These are phyloP conservation scores for Tyrannus savana DNA, from an alignment of 2,113 vertebrate genomes.

Conservation along the genomic window DNA sequence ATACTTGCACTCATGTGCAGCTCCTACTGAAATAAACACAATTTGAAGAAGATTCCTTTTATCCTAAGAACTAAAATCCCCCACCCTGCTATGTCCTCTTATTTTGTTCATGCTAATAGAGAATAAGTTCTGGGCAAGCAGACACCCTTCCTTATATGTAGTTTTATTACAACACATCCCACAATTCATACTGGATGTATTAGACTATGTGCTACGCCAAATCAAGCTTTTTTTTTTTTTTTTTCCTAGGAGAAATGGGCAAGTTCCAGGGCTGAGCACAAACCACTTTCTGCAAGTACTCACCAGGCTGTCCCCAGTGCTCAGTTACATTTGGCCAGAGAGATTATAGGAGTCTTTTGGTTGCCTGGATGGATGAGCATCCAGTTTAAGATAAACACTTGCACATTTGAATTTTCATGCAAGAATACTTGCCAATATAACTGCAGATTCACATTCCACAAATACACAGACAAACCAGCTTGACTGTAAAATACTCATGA, in stretches of 20 bases:
- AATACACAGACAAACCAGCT: not conserved
- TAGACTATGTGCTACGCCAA: not conserved
- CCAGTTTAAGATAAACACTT: constrained; percentile 19
- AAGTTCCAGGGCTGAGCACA: constrained; percentile 4
- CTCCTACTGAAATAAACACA: constrained; percentile 8
- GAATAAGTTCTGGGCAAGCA: not conserved
- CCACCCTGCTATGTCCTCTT: not conserved
- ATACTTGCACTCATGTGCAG: not conserved
- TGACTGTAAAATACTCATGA: not conserved
- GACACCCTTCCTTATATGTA: not conserved
- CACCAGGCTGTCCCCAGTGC: not conserved
- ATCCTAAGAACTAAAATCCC: not conserved
- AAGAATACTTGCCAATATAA: not conserved
- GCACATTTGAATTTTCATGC: constrained; percentile 5
- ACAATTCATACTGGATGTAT: not conserved
- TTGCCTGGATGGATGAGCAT: not conserved
- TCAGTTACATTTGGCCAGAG: not conserved
- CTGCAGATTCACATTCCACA: not conserved
- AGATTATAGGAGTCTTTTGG: constrained; percentile 21
- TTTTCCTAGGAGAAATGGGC: not conserved
- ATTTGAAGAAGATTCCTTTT: not conserved
- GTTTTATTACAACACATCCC: not conserved
- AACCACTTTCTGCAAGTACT: not conserved
- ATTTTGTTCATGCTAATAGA: not conserved
- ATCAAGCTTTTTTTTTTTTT: not conserved